These are phyloP conservation scores for Dynastes tityus DNA, from an alignment of 2,888 invertebrate genomes.

Conservation along the genomic window DNA sequence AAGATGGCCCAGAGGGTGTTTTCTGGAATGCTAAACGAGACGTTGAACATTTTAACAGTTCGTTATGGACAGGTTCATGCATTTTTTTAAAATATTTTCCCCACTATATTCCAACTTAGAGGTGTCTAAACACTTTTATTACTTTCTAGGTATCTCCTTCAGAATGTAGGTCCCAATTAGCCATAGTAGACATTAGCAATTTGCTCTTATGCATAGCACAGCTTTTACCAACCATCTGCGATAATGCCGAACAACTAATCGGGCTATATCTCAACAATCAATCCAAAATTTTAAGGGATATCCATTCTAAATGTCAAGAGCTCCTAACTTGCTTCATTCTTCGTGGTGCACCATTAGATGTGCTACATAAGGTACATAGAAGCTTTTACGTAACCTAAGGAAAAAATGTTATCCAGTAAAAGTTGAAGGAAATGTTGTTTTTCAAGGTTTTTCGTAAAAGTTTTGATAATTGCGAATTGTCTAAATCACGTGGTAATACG, in stretches of 20 bases:
- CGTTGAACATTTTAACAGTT: constrained; percentile 84
- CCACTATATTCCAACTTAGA: too few species aligned
- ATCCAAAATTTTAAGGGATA: constrained; percentile 82
- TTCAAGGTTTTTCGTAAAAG: constrained; percentile 74
- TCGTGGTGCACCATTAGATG: constrained; percentile 83
- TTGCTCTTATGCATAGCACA: constrained; percentile 84
- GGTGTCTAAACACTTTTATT: neutral
- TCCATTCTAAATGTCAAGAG: constrained; percentile 88
- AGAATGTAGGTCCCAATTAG: constrained; percentile 73
- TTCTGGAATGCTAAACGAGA: constrained; percentile 89
- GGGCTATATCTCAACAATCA: constrained; percentile 76
- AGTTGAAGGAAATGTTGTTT: neutral
- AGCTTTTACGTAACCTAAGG: too few species aligned
- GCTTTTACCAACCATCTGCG: constrained; percentile 80
- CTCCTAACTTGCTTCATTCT: constrained; percentile 82
- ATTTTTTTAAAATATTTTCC: neutral
- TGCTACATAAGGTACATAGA: constrained; percentile 80
- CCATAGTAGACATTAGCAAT: constrained; percentile 84
- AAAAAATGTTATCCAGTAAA: neutral
- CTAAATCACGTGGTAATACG: constrained; percentile 72
- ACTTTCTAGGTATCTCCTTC: constrained; percentile 77
- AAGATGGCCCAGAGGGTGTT: constrained; percentile 90
- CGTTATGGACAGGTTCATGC: constrained; percentile 82
- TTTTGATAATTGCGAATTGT: constrained; percentile 73
- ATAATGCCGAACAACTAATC: constrained; percentile 76